A percentile compares a stretch with the other conserved stretches of the same genome.
These are phyloP conservation scores for Lepidocyrtoides sp. DNA, from an alignment of 2,888 invertebrate species.

Conservation along the genomic window DNA sequence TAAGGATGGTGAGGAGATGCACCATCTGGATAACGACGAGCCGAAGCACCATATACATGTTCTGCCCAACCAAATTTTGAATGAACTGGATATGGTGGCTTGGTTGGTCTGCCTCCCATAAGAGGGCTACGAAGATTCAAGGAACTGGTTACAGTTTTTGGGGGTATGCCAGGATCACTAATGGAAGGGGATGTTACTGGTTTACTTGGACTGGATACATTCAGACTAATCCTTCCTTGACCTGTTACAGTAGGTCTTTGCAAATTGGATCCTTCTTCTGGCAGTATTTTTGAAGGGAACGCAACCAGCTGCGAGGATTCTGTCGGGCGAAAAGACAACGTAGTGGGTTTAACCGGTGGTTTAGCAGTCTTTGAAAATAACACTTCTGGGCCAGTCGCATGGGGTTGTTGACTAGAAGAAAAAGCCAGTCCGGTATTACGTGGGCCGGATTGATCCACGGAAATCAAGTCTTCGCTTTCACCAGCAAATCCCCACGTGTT, in stretches of 20 bases:
- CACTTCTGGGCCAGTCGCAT: neutral
- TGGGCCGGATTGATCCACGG: conserved; percentile 32
- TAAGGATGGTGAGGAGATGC: neutral
- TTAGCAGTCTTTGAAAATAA: conserved; percentile 61
- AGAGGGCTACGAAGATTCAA: conserved; percentile 71
- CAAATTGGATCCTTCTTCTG: conserved; percentile 49
- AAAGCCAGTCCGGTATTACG: neutral
- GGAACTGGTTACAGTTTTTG: conserved; percentile 73
- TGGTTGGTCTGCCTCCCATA: conserved; percentile 53
- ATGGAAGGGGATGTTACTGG: conserved; percentile 57
- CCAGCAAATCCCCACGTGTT: conserved; percentile 83
- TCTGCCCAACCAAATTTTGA: conserved; percentile 81
- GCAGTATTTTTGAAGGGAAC: conserved; percentile 59
- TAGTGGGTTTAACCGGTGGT: conserved; percentile 61
- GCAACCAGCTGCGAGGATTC: conserved; percentile 14
- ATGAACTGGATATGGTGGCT: conserved; percentile 61
- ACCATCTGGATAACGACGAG: neutral
- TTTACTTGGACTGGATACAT: conserved; percentile 67
- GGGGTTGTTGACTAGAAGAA: conserved; percentile 27
- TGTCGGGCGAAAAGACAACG: conserved; percentile 48
- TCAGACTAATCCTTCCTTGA: conserved; percentile 63
- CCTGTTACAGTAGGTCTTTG: conserved; percentile 44
- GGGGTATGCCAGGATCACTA: conserved; percentile 61
- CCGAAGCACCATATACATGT: conserved; percentile 66
- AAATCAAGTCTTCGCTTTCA: conserved; percentile 83